Evolutionary conservation across 37 sponge, comb jelly and placozoan species (phyloP), one percentile per base, ranked within the genome.

Genomic region (Beroe ovata): DNA sequence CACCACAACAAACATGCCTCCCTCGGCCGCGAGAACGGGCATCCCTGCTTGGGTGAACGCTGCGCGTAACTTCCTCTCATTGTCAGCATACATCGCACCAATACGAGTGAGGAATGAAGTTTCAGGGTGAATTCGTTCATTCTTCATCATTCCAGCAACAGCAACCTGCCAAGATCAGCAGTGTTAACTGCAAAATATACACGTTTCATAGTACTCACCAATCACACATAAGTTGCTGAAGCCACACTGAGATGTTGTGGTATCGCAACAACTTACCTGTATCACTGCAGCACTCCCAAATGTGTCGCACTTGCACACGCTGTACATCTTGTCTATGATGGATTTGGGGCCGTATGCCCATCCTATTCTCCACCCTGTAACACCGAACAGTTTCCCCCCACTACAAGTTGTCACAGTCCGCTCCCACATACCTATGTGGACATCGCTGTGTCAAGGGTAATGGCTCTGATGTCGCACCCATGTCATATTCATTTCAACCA

Each of bases 341-440:
- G 25, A 11, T 66, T 25, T 30, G 30, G 35, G 32, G 8, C 69
- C 69, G 34, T 29, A 34, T 32, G 69, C 69, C 69, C 69, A 66
- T 3, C 69, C 69, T 1, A 66, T 8, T 30, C 69, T 25, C 69
- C 69, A 66, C 16, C 69, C 69, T 11, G 69, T 66, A 26, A 66
- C 69, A 19, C 69, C 69, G 34, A 66, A 66, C 35, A 66, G 14
- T 30, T 66, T 66, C 1, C 69, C 69, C 2, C 32, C 69, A 66
- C 69, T 66, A 18, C 69, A 66, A 25, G 30, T 11, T 1, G 69
- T 66, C 30, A 66, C 30, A 19, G 69, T 66, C 34, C 69, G 33
- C 35, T 66, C 69, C 69, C 69, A 66, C 69, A 66, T 66, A 34
- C 69, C 69, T 62, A n/a, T n/a, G n/a, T n/a, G n/a, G n/a, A n/a